Evolutionary conservation across 1,140 invertebrate genomes (phyloP).

Genomic region (Heliconius hermathena): DNA sequence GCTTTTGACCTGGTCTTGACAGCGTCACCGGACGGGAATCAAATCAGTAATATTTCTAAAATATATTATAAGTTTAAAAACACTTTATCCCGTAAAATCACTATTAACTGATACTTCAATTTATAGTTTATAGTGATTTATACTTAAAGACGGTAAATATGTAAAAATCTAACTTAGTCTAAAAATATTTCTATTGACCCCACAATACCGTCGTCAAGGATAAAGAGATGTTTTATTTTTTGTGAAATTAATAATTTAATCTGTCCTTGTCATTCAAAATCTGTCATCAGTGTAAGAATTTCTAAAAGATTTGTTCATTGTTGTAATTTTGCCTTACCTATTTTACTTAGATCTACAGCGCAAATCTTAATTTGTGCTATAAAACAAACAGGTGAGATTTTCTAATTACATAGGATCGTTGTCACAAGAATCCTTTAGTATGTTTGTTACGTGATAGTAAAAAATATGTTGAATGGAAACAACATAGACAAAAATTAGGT

Average conservation of each 20-base stretch:
- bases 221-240: not conserved
- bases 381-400: not conserved
- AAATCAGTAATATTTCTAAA: no score
- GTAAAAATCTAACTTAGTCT: no score
- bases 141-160: no score
- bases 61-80: no score
- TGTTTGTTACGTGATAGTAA: not conserved
- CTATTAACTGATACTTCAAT: no score
- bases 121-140: no score
- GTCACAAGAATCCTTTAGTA: not conserved
- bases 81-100: no score
- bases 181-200: no score
- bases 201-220: no score
- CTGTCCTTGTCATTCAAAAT: slow-evolving; percentile 10
- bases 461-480: slow-evolving; percentile 5
- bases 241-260: not conserved
- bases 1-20: no score
- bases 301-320: slow-evolving; percentile 1
- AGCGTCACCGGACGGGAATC: no score
- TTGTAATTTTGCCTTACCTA: not conserved
- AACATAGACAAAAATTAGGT: not conserved
- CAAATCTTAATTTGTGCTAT: not conserved
- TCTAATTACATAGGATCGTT: not conserved
- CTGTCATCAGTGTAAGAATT: slow-evolving; percentile 19
- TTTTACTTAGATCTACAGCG: not conserved